phyloP scores from a whole-genome alignment of 2,888 invertebrate species.

The Reticulitermes lucifugus region DNA sequence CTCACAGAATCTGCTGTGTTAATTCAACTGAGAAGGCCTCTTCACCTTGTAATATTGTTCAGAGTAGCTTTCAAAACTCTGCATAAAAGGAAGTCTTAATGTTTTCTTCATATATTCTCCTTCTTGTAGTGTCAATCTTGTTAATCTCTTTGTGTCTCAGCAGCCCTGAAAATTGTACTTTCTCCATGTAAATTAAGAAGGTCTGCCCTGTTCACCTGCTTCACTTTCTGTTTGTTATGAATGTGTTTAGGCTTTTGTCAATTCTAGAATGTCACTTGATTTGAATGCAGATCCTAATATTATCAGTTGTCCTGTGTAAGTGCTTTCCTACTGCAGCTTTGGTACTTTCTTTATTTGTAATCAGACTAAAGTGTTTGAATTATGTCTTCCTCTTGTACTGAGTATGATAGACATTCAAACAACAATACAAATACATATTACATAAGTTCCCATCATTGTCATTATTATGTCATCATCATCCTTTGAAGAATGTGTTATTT shows the following conservation, averaged over 20 bases:
- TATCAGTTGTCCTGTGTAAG: slow-evolving; percentile 3
- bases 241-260: background rate
- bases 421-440: background rate
- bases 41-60: background rate
- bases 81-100: slow-evolving; percentile 10
- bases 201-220: background rate
- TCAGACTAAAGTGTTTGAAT: background rate
- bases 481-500: slow-evolving; percentile 18
- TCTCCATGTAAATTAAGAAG: background rate
- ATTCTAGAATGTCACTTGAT: slow-evolving; percentile 1
- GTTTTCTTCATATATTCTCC: background rate
- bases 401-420: background rate
- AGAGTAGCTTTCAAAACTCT: slow-evolving; percentile 8
- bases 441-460: slow-evolving; percentile 16
- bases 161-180: background rate
- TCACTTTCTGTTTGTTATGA: background rate
- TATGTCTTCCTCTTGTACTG: slow-evolving; percentile 18
- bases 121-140: background rate
- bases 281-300: background rate
- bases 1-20: background rate
- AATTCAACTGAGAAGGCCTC: background rate
- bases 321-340: slow-evolving; percentile 12
- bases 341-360: background rate
- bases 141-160: background rate
- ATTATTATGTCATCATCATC: background rate